Conservation (phyloP, 2,113 vertebrate species). For the Lycaon pictus region DNA sequence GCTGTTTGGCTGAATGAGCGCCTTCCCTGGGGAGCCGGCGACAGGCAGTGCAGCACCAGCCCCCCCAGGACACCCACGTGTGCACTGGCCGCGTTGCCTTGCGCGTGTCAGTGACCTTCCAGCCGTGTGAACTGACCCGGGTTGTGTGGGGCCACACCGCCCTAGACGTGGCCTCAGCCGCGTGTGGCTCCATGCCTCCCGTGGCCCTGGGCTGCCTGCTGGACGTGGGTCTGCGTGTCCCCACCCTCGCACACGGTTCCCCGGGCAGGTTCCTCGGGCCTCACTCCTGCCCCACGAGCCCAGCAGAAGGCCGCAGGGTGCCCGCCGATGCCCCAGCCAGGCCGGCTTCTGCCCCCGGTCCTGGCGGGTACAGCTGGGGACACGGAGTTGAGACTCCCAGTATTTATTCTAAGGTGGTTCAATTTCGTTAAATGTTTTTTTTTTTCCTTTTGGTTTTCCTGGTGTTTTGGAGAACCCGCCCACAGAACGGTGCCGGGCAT, state of each 20-base stretch:
- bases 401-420: no score
- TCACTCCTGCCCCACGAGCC: background rate
- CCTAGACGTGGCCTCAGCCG: background rate
- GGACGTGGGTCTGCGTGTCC: background rate
- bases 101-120: fast-evolving
- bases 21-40: no score
- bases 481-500: background rate
- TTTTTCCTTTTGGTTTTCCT: background rate
- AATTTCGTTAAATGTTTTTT: background rate
- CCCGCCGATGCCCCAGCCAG: fast-evolving
- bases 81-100: background rate
- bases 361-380: fast-evolving
- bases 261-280: background rate
- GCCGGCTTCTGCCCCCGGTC: background rate
- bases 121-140: background rate
- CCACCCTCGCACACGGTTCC: background rate
- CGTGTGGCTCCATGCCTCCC: background rate
- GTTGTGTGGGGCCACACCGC: background rate
- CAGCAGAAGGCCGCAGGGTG: background rate
- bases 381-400: background rate
- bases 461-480: background rate
- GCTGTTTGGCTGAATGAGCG: background rate
- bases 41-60: background rate
- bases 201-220: background rate
- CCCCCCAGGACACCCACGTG: fast-evolving